These are phyloP conservation scores for Agrotis ipsilon DNA, from an alignment of 2,888 invertebrate genomes.

Conservation along the genomic window DNA sequence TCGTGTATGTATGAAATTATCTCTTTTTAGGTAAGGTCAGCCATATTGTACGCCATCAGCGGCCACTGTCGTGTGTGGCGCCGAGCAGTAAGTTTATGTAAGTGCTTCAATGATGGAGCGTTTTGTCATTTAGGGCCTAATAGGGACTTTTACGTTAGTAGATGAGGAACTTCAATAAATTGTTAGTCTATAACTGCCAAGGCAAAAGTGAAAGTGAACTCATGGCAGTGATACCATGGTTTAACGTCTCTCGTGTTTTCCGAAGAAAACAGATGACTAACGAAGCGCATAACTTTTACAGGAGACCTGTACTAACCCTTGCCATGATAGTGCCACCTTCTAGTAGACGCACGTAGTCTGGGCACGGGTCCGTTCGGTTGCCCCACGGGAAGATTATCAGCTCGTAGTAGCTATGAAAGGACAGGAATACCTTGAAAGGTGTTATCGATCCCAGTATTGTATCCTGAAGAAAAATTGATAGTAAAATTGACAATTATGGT, in stretches of 20 bases:
- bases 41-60: no score
- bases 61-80: not conserved
- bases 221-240: not conserved
- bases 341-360: slow-evolving; percentile 81
- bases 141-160: no score
- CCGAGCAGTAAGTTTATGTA: not conserved
- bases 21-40: no score
- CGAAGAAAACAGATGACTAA: not conserved
- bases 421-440: slow-evolving; percentile 85
- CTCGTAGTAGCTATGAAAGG: slow-evolving; percentile 87
- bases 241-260: not conserved
- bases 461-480: slow-evolving; percentile 73
- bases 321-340: slow-evolving; percentile 85
- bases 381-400: slow-evolving; percentile 88
- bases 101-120: no score
- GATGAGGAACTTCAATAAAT: not conserved
- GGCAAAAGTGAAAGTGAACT: not conserved
- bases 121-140: no score
- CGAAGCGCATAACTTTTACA: not conserved
- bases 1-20: not conserved
- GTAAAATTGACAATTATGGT: no score
- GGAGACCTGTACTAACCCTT: slow-evolving; percentile 75
- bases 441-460: slow-evolving; percentile 80
- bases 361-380: slow-evolving; percentile 81
- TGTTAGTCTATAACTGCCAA: not conserved